A percentile compares a stretch with the other conserved stretches of the same genome.
phyloP scores from a whole-genome alignment of 2,797 vertebrate species.

The Meda fulgida region DNA sequence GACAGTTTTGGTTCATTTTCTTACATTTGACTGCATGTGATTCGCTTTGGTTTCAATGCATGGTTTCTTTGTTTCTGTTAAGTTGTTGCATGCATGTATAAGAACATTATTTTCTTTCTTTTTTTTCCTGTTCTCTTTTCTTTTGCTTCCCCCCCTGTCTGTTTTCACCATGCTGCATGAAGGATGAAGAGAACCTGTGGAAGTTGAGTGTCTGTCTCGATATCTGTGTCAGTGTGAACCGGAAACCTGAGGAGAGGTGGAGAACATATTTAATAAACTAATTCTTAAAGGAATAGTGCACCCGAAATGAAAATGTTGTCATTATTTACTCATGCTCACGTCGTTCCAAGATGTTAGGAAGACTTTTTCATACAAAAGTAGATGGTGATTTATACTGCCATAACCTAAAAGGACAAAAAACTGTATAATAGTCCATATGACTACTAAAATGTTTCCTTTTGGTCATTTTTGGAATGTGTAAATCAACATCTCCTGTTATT shows the following conservation, averaged over 20 bases:
- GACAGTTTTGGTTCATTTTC: constrained; percentile 12
- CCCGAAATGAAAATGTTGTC: background rate
- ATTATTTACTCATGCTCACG: constrained; percentile 10
- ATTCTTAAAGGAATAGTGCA: constrained; percentile 8
- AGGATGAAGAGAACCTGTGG: constrained; percentile 57
- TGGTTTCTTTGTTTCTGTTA: constrained; percentile 43
- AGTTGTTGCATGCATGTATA: constrained; percentile 63
- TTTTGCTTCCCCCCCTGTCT: constrained; percentile 46
- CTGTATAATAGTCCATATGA: no score
- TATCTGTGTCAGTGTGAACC: constrained; percentile 55
- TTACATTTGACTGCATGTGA: constrained; percentile 23
- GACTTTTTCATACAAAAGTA: background rate
- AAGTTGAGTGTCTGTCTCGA: constrained; percentile 53
- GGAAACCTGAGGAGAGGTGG: constrained; percentile 25
- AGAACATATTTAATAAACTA: constrained; percentile 23
- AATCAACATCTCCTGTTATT: background rate
- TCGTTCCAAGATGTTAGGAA: background rate
- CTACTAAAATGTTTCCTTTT: background rate
- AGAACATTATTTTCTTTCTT: constrained; percentile 35
- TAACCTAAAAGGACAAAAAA: background rate
- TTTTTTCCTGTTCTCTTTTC: constrained; percentile 48
- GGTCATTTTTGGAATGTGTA: background rate
- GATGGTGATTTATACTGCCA: background rate
- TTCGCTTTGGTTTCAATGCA: constrained; percentile 36
- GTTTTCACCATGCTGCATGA: constrained; percentile 60